phyloP scores from a whole-genome alignment of 2,113 vertebrate genomes.

The Stigmatopora nigra region DNA sequence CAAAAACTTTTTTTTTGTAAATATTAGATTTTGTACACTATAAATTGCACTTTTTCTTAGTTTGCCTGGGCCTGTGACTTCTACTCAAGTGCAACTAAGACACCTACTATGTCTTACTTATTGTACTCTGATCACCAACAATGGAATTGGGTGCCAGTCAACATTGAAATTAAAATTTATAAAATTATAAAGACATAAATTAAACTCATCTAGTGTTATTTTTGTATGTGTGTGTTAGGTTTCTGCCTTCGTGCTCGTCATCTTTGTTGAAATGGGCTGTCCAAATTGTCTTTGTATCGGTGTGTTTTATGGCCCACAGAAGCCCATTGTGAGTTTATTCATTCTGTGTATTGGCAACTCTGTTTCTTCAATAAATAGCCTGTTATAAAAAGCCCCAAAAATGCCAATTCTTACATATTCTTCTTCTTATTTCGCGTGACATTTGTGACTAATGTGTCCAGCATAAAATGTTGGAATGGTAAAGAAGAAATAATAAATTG shows the following conservation, averaged over 20 bases:
- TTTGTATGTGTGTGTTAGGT: background rate
- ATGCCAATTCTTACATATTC: too few relatives aligned
- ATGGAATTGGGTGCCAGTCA: too few relatives aligned
- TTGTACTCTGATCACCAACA: too few relatives aligned
- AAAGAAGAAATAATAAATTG: conserved; percentile 32
- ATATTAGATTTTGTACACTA: too few relatives aligned
- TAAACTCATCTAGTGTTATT: background rate
- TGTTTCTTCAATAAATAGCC: background rate
- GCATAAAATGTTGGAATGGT: conserved; percentile 18
- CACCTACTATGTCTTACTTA: too few relatives aligned
- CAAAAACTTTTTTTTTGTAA: too few relatives aligned
- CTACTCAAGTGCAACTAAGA: too few relatives aligned
- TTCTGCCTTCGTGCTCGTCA: background rate
- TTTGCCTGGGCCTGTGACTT: too few relatives aligned
- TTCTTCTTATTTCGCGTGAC: background rate
- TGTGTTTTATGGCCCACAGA: background rate
- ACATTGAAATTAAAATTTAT: background rate
- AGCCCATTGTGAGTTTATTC: background rate
- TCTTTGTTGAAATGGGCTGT: background rate
- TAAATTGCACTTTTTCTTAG: too few relatives aligned
- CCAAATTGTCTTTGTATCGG: background rate
- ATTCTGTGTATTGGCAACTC: background rate
- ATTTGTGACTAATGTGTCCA: background rate
- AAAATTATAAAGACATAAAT: background rate
- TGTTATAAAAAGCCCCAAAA: too few relatives aligned